Conservation (phyloP, 2,113 vertebrate genomes). For the Prinia subflava region DNA sequence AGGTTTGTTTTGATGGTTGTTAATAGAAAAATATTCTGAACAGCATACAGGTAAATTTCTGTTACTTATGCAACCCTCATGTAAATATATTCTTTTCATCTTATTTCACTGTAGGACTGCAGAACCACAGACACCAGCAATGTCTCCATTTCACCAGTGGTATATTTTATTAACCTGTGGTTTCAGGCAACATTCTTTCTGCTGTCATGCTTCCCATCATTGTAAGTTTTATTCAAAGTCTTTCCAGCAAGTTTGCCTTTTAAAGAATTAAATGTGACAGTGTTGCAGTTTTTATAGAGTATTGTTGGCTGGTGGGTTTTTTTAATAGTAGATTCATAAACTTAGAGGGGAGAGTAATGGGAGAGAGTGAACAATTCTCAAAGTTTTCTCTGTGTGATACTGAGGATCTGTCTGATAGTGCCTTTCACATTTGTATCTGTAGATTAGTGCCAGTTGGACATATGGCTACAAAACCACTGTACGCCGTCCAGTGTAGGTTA, state of each 20-base stretch:
- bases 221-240: not conserved
- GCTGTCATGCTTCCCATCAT: not conserved
- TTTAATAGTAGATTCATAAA: not conserved
- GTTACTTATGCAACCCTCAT: not conserved
- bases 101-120: not conserved
- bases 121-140: not conserved
- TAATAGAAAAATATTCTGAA: not conserved
- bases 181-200: not conserved
- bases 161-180: not conserved
- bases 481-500: not conserved
- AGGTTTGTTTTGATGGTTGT: not conserved
- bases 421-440: not conserved
- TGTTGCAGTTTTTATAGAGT: not conserved
- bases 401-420: not conserved
- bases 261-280: not conserved
- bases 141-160: not conserved
- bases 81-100: not conserved
- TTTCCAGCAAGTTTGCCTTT: not conserved
- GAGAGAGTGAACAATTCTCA: not conserved
- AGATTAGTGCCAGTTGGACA: not conserved
- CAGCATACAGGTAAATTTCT: not conserved
- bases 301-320: not conserved
- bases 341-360: not conserved
- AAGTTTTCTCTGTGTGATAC: not conserved
- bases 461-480: not conserved